Percentiles rank a stretch among this genome's conserved stretches.
phyloP scores from a whole-genome alignment of 1,140 invertebrate genomes.

The Meloidogyne exigua region DNA sequence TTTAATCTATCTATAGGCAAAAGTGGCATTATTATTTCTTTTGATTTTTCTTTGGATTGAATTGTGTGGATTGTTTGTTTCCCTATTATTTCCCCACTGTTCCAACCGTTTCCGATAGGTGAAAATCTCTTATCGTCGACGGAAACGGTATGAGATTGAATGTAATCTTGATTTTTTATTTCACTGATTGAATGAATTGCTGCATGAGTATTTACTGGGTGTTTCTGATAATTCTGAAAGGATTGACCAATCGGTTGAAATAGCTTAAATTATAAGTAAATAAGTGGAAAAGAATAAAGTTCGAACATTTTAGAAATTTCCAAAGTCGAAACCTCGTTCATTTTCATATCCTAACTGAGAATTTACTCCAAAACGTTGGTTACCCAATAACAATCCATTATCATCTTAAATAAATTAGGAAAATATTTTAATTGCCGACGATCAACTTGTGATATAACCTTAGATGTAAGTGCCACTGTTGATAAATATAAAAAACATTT shows the following conservation, averaged over 20 bases:
- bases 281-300: background rate
- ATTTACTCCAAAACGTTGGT: conserved; percentile 42
- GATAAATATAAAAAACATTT: too few relatives aligned
- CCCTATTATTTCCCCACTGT: conserved; percentile 12
- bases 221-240: background rate
- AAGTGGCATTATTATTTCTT: background rate
- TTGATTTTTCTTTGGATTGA: background rate
- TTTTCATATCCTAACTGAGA: conserved; percentile 39
- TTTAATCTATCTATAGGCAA: conserved; percentile 1
- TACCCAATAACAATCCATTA: conserved; percentile 37
- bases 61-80: background rate
- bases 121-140: conserved; percentile 15
- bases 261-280: background rate
- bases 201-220: background rate
- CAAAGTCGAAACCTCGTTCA: conserved; percentile 36
- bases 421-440: too few relatives aligned
- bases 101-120: conserved; percentile 27
- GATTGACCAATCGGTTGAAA: conserved; percentile 26
- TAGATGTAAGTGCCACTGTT: too few relatives aligned
- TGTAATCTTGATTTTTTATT: background rate
- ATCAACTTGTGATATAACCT: too few relatives aligned
- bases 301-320: conserved; percentile 42
- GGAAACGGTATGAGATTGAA: too few relatives aligned
- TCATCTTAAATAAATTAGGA: conserved; percentile 35
- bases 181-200: background rate